Evolutionary conservation across 2,113 vertebrate species (phyloP).

Genomic region (Mandrillus leucophaeus): DNA sequence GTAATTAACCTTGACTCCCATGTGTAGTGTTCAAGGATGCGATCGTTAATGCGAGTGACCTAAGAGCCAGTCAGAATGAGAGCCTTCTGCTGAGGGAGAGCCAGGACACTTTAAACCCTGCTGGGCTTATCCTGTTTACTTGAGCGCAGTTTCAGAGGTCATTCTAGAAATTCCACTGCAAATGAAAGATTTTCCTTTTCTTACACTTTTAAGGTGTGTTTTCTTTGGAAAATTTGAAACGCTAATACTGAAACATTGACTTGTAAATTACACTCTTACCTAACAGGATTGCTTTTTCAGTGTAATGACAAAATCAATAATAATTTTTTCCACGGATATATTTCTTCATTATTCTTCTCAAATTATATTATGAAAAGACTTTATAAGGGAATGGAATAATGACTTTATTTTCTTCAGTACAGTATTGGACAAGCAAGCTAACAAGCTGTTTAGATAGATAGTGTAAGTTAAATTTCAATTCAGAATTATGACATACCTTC

Average conservation of each 20-base stretch:
- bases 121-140: neutral
- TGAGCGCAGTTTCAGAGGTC: neutral
- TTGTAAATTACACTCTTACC: slow-evolving; percentile 12
- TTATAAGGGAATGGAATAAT: neutral
- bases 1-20: neutral
- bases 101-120: neutral
- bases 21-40: neutral
- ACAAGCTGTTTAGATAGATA: neutral
- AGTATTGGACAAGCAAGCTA: neutral
- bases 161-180: neutral
- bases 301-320: neutral
- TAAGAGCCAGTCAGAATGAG: neutral
- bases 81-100: neutral
- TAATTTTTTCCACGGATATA: neutral
- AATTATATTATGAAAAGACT: neutral
- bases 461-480: neutral
- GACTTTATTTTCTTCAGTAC: neutral
- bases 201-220: slow-evolving; percentile 13
- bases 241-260: neutral
- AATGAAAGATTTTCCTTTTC: neutral
- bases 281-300: neutral
- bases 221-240: slow-evolving; percentile 45
- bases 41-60: neutral
- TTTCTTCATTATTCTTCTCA: neutral
- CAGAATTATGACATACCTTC: slow-evolving; percentile 83